Conservation (phyloP, 2,888 invertebrate genomes). For the Blastobasis adustella region DNA sequence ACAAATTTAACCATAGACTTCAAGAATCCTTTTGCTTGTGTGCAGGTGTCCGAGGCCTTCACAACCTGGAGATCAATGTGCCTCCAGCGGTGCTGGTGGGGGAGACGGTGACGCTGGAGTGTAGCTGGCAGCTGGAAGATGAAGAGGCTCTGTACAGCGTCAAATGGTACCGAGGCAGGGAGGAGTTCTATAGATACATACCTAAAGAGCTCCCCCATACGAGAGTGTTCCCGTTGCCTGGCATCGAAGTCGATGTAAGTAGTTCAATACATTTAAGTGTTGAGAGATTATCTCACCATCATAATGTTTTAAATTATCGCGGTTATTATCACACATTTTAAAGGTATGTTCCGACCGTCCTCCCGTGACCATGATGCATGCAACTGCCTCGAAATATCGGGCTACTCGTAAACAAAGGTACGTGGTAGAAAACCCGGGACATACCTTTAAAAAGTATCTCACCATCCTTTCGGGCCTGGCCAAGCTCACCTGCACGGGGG, state of each 20-base stretch:
- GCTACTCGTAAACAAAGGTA: too few species aligned
- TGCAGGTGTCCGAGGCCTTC: constrained; percentile 76
- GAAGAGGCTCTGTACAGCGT: constrained; percentile 84
- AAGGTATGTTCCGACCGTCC: too few species aligned
- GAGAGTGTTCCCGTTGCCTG: constrained; percentile 81
- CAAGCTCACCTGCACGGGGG: too few species aligned
- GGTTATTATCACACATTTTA: too few species aligned
- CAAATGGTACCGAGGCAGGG: constrained; percentile 86
- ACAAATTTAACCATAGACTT: too few species aligned
- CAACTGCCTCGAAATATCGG: too few species aligned
- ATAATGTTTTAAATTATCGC: too few species aligned
- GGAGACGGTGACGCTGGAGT: constrained; percentile 82
- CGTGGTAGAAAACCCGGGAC: too few species aligned
- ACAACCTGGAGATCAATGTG: constrained; percentile 81
- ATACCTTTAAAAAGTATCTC: too few species aligned
- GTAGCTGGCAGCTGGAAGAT: constrained; percentile 83
- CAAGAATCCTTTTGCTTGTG: not conserved
- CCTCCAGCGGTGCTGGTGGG: constrained; percentile 82
- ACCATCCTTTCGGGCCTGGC: too few species aligned
- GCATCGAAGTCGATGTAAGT: constrained; percentile 85
- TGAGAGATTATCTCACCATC: too few species aligned
- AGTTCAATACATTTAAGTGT: not conserved
- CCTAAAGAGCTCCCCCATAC: constrained; percentile 86
- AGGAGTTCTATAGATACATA: constrained; percentile 87
- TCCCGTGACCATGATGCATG: too few species aligned